Evolutionary conservation across 2,797 vertebrate species (phyloP), one percentile per base, ranked within the genome.

Genomic region (Lophius americanus): DNA sequence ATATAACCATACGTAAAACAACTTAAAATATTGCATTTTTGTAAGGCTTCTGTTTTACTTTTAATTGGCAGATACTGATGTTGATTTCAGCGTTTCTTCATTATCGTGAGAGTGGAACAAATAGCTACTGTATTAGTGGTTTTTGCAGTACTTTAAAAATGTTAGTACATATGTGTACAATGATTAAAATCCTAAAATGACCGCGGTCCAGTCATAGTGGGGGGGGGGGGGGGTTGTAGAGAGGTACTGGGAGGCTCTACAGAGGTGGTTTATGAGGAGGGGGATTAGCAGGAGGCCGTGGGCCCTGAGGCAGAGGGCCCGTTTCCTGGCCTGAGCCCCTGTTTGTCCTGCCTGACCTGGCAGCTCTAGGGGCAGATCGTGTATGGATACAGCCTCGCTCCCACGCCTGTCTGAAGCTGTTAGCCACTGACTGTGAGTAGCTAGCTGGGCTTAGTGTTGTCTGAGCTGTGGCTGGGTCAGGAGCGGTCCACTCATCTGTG

Each of bases 291-390:
- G 94, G 92, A 94, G 96, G 94, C 94, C 91, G 93, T 91, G 90
- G 93, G 94, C 96, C 97, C 95, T 87, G 84, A 94, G 94, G 93
- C 92, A 85, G 78, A 89, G 89, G 92, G 94, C 76, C 83, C 76
- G 86, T 94, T 95, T 94, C 94, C 95, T 96, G 95, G 95, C 94
- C 94, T 94, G 91, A 92, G 94, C 94, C 94, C 94, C 92, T 95
- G 95, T 96, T 95, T 97, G 96, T 98, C 93, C 96, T 95, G 96
- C 95, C 95, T 97, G 97, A 99, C 97, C 96, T 96, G 96, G 93
- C 96, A 95, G 91, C 94, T 92, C 93, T 94, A 93, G 94, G 96
- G 95, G 95, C 95, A 94, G 94, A 96, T 96, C 90, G 93, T 94
- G 90, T 93, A 93, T 92, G 90, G 93, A 94, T 95, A 94, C 95